These are phyloP conservation scores for Phrynocephalus versicolor DNA, from an alignment of 2,113 vertebrate genomes.

Conservation along the genomic window DNA sequence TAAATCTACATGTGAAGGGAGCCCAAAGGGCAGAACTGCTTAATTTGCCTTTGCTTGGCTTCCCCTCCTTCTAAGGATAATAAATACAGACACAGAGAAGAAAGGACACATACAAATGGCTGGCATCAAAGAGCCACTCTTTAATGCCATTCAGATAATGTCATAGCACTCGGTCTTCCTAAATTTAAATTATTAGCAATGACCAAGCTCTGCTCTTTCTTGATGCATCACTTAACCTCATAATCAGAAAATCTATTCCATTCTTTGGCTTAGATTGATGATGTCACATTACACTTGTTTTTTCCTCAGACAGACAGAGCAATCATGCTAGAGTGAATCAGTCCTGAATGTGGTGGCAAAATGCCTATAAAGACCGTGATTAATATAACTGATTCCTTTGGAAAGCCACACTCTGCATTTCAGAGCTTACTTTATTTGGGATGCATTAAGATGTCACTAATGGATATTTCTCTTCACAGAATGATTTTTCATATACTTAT, in stretches of 20 bases:
- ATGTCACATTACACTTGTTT: constrained; percentile 64
- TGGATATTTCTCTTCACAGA: constrained; percentile 28
- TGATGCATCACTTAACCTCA: constrained; percentile 72
- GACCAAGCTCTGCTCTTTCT: constrained; percentile 62
- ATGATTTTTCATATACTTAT: constrained; percentile 43
- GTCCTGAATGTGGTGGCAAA: constrained; percentile 44
- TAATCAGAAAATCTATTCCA: constrained; percentile 75
- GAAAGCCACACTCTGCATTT: constrained; percentile 44
- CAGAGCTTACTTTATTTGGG: constrained; percentile 56
- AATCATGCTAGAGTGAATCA: constrained; percentile 47
- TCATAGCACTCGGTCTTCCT: constrained; percentile 73
- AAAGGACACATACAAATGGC: constrained; percentile 62
- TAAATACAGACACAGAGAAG: constrained; percentile 58
- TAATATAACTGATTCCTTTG: constrained; percentile 36
- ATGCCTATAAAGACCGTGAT: constrained; percentile 48
- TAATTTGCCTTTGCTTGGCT: constrained; percentile 9
- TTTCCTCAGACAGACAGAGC: constrained; percentile 43
- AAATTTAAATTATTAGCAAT: constrained; percentile 74
- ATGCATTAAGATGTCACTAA: constrained; percentile 67
- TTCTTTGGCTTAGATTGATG: constrained; percentile 72
- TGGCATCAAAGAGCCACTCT: constrained; percentile 65
- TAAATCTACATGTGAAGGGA: neutral
- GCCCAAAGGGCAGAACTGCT: neutral
- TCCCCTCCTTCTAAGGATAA: constrained; percentile 52
- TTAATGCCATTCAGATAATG: constrained; percentile 73